phyloP scores from a whole-genome alignment of 2,888 invertebrate species.

The Autographa pulchrina region DNA sequence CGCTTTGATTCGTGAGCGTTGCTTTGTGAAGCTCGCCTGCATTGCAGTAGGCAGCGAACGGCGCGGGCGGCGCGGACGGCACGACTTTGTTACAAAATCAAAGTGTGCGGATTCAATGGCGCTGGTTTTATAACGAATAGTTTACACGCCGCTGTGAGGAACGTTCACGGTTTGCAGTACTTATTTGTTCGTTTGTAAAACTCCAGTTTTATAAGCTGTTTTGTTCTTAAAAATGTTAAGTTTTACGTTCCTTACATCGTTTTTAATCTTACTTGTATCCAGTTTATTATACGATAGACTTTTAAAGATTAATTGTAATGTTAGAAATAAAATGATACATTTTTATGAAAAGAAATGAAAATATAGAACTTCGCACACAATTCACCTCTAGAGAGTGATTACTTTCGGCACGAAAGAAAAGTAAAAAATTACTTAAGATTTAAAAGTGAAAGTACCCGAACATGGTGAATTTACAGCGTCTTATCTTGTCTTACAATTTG shows the following conservation, averaged over 20 bases:
- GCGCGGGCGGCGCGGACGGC: not conserved
- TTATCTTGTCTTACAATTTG: conserved; percentile 34
- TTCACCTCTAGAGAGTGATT: not conserved
- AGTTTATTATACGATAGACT: too few relatives aligned
- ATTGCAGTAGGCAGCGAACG: not conserved
- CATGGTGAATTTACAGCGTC: conserved; percentile 7
- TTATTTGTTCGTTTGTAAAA: not conserved
- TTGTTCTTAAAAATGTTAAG: not conserved
- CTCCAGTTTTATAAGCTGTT: not conserved
- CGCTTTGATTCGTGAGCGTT: conserved; percentile 13
- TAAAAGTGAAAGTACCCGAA: conserved; percentile 31
- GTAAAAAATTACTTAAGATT: conserved; percentile 20
- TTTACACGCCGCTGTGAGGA: not conserved
- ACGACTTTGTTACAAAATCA: conserved; percentile 22
- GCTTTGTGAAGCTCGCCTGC: conserved; percentile 10
- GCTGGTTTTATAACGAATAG: not conserved
- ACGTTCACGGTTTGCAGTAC: not conserved
- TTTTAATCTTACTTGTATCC: too few relatives aligned
- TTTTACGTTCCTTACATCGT: not conserved
- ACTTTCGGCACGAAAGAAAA: not conserved
- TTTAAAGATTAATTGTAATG: too few relatives aligned
- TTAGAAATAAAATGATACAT: too few relatives aligned
- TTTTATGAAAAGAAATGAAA: not conserved
- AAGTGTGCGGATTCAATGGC: conserved; percentile 2
- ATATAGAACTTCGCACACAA: not conserved